Conservation (phyloP, 2,113 vertebrate species). For the Mustela lutreola region DNA sequence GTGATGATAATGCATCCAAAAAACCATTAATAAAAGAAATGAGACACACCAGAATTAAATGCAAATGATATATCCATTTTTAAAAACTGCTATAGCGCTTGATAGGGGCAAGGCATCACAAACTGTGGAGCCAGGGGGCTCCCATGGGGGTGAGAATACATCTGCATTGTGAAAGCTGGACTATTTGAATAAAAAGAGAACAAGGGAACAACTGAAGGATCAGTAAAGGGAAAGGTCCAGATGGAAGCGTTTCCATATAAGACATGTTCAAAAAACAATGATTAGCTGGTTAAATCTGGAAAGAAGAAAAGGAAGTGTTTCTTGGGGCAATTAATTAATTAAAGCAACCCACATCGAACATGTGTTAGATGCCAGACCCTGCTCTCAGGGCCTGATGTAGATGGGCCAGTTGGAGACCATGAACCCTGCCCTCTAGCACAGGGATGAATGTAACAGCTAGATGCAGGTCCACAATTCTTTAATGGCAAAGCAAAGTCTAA, state of each 20-base stretch:
- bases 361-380: not conserved
- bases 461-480: not conserved
- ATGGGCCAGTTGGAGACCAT: not conserved
- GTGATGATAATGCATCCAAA: not conserved
- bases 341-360: not conserved
- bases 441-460: not conserved
- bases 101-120: not conserved
- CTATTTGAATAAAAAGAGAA: not conserved
- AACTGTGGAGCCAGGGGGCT: not conserved
- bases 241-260: not conserved
- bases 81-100: not conserved
- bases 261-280: not conserved
- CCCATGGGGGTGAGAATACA: not conserved
- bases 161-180: not conserved
- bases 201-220: not conserved
- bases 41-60: not conserved
- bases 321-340: not conserved
- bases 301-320: not conserved
- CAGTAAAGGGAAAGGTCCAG: not conserved
- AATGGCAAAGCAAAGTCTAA: not conserved
- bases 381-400: not conserved
- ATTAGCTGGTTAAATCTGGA: not conserved
- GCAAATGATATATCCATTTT: not conserved
- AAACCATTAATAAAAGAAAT: constrained; percentile 21
- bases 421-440: not conserved